A percentile compares a stretch with the other conserved stretches of the same genome.
Conservation (phyloP, 2,113 vertebrate genomes). For the Cnemophilus loriae region DNA sequence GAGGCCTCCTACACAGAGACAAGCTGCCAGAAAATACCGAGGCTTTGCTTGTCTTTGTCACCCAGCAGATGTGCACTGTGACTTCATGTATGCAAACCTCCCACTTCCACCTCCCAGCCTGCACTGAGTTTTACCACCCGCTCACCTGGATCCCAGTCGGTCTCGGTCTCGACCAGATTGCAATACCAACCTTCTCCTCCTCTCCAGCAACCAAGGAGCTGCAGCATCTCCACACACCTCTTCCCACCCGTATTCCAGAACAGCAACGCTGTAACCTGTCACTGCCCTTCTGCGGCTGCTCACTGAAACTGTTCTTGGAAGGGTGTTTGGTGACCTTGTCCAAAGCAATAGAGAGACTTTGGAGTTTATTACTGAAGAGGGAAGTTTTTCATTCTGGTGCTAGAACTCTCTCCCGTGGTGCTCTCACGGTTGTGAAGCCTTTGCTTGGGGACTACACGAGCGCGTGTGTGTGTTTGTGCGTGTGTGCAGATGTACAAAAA, state of each 20-base stretch:
- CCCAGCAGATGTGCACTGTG: conserved; percentile 49
- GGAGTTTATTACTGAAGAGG: conserved; percentile 2
- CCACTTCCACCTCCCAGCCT: background rate
- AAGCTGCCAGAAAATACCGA: background rate
- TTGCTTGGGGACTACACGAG: background rate
- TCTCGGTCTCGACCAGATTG: background rate
- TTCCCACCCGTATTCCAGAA: background rate
- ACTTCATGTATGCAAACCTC: background rate
- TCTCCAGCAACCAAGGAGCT: background rate
- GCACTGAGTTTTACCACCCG: background rate
- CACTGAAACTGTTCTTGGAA: background rate
- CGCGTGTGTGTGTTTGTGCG: background rate
- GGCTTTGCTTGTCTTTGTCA: background rate
- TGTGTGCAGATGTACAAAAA: background rate
- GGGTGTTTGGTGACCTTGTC: background rate
- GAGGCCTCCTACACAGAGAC: conserved; percentile 4
- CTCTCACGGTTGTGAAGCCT: conserved; percentile 14
- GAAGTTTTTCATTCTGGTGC: conserved; percentile 51
- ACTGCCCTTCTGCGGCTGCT: background rate
- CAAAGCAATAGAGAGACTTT: conserved; percentile 27
- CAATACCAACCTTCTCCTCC: background rate
- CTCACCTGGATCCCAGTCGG: background rate
- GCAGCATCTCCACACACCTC: background rate
- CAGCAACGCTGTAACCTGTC: background rate
- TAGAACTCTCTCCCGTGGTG: conserved; percentile 52